These are phyloP conservation scores for Grammatotria lemairii DNA, from an alignment of 2,113 vertebrate genomes.

Conservation along the genomic window DNA sequence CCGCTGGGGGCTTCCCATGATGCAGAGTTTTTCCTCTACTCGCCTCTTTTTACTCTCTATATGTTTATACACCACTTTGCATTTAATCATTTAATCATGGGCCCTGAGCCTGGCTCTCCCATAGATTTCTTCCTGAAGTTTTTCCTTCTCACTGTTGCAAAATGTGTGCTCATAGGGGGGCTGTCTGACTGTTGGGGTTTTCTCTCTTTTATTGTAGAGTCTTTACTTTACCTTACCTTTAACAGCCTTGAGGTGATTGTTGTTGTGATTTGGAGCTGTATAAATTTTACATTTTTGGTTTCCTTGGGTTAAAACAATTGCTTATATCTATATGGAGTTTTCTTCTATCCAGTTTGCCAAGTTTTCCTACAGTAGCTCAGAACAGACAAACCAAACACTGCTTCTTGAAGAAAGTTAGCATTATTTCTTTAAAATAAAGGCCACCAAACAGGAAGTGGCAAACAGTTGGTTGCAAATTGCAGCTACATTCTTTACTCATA, in stretches of 20 bases:
- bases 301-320: neutral
- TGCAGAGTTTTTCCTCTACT: neutral
- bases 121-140: neutral
- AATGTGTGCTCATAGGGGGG: neutral
- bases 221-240: neutral
- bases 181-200: neutral
- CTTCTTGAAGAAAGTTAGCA: neutral
- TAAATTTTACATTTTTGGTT: neutral
- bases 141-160: neutral
- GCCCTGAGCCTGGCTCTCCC: neutral
- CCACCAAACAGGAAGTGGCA: neutral
- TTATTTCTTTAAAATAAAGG: neutral
- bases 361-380: neutral
- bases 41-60: rapidly evolving
- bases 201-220: neutral
- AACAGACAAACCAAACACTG: neutral
- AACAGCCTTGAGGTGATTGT: neutral
- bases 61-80: neutral
- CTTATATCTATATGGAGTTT: neutral
- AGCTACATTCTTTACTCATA: neutral
- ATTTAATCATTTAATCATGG: neutral
- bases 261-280: neutral
- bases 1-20: rapidly evolving
- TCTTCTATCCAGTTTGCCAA: too few relatives aligned
- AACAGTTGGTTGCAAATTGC: neutral